Base-by-base conservation (phyloP, 1,140 invertebrate species). In the Drosophila elegans region DNA sequence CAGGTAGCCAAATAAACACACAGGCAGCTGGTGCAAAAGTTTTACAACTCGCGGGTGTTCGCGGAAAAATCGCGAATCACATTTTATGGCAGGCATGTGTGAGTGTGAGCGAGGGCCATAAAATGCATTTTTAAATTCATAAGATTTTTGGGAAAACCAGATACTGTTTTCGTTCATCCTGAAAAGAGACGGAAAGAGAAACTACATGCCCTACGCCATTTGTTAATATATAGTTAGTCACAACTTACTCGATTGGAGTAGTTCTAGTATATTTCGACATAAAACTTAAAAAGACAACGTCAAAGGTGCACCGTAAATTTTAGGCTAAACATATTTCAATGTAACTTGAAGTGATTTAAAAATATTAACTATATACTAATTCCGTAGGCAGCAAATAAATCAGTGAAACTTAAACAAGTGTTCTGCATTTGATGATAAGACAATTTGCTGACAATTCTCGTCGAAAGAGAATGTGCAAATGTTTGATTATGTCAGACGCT, bases 121-220 rank as follows among this genome's bases (percentile, higher is more conserved):
- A 88, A 83, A 55, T 73, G 39, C 12, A 56, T 57, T 68, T 90
- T 91, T 84, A 91, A 88, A 91, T 91, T 91, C 88, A 91, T 91
- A 88, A 91, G 80, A 88, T 84, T 91, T 91, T 86, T 66, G 88
- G 88, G 51, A 91, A 91, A 91, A 73, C 88, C 88, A 78, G 80
- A 54, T 56, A 71, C 62, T 49, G 42, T 69, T 80, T 88, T 80
- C 84, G 46, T 89, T 89, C 83, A 88, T 88, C 46, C 60, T 68
- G 36, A 21, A 21, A 34, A 25, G 38, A n/a, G 38, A 49, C 4
- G 44, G 7, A 13, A n/a, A 34, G 0, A 66, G 0, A 4, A 9
- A 7, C 13, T 21, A 62, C n/a, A 3, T n/a, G 11, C 3, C 5
- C 11, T 7, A 10, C 3, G 7, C 2, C 2, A 41, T 12, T 34